phyloP scores from a whole-genome alignment of 2,113 vertebrate species.

The Scalopus aquaticus region DNA sequence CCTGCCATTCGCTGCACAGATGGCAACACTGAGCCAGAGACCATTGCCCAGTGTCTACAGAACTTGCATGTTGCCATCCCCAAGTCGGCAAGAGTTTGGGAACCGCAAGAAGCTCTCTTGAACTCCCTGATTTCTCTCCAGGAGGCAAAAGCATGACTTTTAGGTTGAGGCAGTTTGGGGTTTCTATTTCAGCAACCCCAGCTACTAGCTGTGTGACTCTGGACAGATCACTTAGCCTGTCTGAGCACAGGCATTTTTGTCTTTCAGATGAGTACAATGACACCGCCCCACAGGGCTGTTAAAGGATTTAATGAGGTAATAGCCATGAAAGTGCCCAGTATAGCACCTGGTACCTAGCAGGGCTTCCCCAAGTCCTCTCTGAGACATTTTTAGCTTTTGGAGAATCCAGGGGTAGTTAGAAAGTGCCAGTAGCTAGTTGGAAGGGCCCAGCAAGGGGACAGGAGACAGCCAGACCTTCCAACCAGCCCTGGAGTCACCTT shows the following conservation, averaged over 20 bases:
- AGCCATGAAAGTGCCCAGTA: background rate
- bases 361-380: background rate
- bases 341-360: background rate
- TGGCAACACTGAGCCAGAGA: background rate
- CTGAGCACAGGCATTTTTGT: background rate
- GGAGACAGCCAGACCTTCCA: background rate
- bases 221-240: background rate
- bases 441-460: background rate
- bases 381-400: background rate
- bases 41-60: background rate
- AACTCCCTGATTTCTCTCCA: background rate
- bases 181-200: background rate
- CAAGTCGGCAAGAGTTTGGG: background rate
- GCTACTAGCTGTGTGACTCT: background rate
- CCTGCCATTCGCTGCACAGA: background rate
- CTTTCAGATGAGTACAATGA: background rate
- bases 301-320: background rate
- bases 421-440: constrained; percentile 11
- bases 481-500: background rate
- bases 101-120: background rate
- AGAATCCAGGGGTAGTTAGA: constrained; percentile 16
- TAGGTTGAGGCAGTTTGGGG: background rate
- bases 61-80: no score
- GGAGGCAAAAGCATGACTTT: background rate
- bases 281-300: background rate